Conservation (phyloP, 2,888 invertebrate genomes). For the Vesta saturnalis region DNA sequence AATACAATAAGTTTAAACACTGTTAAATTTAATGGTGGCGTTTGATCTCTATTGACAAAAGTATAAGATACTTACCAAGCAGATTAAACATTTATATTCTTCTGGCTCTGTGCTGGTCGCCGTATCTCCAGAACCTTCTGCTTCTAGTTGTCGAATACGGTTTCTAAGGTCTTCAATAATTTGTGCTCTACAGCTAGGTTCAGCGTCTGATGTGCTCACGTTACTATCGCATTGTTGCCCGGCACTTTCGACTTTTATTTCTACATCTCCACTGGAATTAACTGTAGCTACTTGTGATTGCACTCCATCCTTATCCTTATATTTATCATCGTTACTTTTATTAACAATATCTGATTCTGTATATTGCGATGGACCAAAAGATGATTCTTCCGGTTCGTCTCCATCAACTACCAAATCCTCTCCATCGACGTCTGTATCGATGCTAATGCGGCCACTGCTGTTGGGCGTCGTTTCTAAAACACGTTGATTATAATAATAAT, state of each 20-base stretch:
- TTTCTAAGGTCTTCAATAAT: slow-evolving; percentile 68
- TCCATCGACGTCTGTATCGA: slow-evolving; percentile 56
- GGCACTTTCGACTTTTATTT: slow-evolving; percentile 56
- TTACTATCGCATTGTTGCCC: slow-evolving; percentile 62
- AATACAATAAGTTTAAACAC: too few species aligned
- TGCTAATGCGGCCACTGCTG: slow-evolving; percentile 54
- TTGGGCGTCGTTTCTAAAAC: slow-evolving; percentile 46
- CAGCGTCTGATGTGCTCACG: slow-evolving; percentile 63
- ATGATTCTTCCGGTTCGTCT: slow-evolving; percentile 59
- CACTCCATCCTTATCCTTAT: slow-evolving; percentile 48
- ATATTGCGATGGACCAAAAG: slow-evolving; percentile 60
- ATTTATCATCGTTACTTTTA: slow-evolving; percentile 43
- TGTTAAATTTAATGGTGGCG: neutral
- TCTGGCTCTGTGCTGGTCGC: slow-evolving; percentile 60
- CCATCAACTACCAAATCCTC: slow-evolving; percentile 62
- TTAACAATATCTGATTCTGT: slow-evolving; percentile 59
- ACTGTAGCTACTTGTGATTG: slow-evolving; percentile 57
- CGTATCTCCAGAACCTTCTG: slow-evolving; percentile 58
- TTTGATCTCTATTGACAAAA: neutral
- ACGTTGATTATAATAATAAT: too few species aligned
- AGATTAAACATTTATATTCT: slow-evolving; percentile 77
- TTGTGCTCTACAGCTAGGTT: slow-evolving; percentile 62
- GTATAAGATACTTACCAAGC: slow-evolving; percentile 69
- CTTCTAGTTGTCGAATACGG: slow-evolving; percentile 67
- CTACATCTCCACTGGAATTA: slow-evolving; percentile 61